A percentile compares a stretch with the other conserved stretches of the same genome.
These are phyloP conservation scores for Amblyornis subalaris DNA, from an alignment of 2,113 vertebrate species.

Conservation along the genomic window DNA sequence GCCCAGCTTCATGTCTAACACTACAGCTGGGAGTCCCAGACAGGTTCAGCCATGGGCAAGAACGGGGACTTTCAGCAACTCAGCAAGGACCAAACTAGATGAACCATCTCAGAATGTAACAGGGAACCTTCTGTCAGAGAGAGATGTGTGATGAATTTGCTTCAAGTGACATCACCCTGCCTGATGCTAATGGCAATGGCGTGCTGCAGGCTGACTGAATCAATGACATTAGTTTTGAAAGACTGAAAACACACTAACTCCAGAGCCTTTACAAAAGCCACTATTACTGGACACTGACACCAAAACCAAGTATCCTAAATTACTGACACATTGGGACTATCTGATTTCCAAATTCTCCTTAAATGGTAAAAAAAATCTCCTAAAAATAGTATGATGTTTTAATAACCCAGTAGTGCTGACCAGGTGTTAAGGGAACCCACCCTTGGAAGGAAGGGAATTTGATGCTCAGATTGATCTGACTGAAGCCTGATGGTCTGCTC, in stretches of 20 bases:
- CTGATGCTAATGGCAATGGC: accelerated
- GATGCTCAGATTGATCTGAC: not conserved
- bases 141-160: not conserved
- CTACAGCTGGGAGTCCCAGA: not conserved
- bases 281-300: accelerated
- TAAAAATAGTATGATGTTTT: not conserved
- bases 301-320: not conserved
- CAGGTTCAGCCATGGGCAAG: not conserved
- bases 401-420: not conserved
- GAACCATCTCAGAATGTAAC: not conserved
- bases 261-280: not conserved
- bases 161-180: not conserved
- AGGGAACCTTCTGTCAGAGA: not conserved
- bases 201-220: not conserved
- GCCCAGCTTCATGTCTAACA: not conserved
- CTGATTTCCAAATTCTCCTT: not conserved
- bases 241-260: not conserved
- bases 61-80: accelerated
- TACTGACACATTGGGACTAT: not conserved
- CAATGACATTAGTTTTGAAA: not conserved
- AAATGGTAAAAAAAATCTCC: not conserved
- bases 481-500: not conserved
- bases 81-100: not conserved
- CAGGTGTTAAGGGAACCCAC: not conserved
- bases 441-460: not conserved